Percentiles rank a stretch among this genome's conserved stretches.
phyloP scores from a whole-genome alignment of 2,888 invertebrate genomes.

The Orchesella flavescens region DNA sequence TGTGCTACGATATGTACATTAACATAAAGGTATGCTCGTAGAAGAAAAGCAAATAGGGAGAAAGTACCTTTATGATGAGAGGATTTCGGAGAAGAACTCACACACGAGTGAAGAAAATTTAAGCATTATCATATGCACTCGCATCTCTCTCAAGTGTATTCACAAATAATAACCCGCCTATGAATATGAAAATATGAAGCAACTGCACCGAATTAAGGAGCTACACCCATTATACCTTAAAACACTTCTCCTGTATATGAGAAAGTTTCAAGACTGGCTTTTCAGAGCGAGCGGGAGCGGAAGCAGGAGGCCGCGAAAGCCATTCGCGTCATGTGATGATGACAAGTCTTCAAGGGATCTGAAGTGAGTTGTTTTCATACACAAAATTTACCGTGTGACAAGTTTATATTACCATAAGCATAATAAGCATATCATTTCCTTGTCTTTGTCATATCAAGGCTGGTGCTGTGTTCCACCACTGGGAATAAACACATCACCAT shows the following conservation, averaged over 20 bases:
- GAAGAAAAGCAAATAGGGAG: no score
- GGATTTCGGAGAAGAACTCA: no score
- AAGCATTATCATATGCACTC: no score
- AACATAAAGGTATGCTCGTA: no score
- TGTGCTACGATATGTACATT: no score
- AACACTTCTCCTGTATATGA: not conserved
- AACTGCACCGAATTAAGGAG: no score
- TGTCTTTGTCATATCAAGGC: not conserved
- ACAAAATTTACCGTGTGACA: slow-evolving; percentile 48
- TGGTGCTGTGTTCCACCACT: not conserved
- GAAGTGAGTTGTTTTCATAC: slow-evolving; percentile 35
- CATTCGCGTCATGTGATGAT: not conserved
- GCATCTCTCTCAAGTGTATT: not conserved
- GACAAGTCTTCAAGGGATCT: slow-evolving; percentile 17
- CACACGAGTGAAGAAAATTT: no score
- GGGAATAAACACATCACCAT: slow-evolving; percentile 47
- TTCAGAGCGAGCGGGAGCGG: not conserved
- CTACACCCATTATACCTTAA: not conserved
- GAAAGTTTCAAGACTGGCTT: not conserved
- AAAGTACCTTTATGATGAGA: no score
- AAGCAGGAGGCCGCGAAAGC: not conserved
- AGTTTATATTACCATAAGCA: slow-evolving; percentile 43
- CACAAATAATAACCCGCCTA: slow-evolving; percentile 3
- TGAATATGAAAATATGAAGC: no score
- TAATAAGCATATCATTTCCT: slow-evolving; percentile 34